Evolutionary conservation across 2,888 invertebrate genomes (phyloP).

Genomic region (Glaucopsyche alexis): DNA sequence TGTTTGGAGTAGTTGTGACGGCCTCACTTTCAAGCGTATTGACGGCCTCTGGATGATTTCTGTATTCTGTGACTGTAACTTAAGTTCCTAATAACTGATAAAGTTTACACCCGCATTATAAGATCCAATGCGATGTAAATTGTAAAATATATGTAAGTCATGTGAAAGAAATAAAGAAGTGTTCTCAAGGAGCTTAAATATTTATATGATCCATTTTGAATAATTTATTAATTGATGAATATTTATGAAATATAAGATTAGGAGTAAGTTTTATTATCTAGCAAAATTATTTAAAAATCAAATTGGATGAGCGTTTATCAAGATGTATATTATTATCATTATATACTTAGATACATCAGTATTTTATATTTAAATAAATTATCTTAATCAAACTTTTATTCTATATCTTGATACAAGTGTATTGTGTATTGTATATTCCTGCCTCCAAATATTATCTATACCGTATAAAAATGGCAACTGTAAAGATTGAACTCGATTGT

Average conservation of each 20-base stretch:
- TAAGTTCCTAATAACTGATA: no score
- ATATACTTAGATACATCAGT: background rate
- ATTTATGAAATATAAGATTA: background rate
- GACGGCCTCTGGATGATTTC: no score
- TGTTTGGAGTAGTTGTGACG: no score
- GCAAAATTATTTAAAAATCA: background rate
- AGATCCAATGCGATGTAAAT: no score
- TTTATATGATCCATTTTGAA: background rate
- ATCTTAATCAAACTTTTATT: background rate
- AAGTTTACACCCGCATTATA: no score
- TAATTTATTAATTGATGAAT: background rate
- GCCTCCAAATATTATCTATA: no score
- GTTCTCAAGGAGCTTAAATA: constrained; percentile 5
- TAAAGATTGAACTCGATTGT: no score
- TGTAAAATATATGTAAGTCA: no score
- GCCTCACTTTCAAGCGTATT: no score
- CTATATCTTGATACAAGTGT: background rate
- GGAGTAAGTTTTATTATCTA: background rate
- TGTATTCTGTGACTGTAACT: no score
- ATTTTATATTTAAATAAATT: constrained; percentile 1
- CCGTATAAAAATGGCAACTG: no score
- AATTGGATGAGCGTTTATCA: background rate
- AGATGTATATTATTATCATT: no score
- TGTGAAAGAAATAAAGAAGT: background rate
- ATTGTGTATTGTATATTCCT: background rate